Evolutionary conservation across 2,797 vertebrate species (phyloP).

Genomic region (Coccyzus lansbergi): DNA sequence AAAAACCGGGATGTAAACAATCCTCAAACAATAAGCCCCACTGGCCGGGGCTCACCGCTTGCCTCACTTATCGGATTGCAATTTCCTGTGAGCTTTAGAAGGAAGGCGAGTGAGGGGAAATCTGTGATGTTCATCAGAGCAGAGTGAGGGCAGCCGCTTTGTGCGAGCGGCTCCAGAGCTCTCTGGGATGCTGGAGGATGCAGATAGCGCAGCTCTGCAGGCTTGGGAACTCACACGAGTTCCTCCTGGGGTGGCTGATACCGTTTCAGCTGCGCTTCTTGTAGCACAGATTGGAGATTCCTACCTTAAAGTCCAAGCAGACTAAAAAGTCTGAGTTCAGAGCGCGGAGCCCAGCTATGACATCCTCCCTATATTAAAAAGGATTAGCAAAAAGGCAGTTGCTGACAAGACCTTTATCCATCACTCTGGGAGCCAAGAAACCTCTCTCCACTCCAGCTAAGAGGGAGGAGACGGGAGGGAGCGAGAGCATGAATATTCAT

Average conservation of each 20-base stretch:
- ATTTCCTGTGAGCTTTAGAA: slow-evolving; percentile 50
- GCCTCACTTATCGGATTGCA: neutral
- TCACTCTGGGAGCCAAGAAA: neutral
- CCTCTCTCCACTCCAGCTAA: neutral
- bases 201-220: neutral
- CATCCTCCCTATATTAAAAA: neutral
- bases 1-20: slow-evolving; percentile 48
- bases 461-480: neutral
- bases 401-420: slow-evolving; percentile 53
- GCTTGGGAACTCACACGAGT: rapidly evolving
- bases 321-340: neutral
- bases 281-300: neutral
- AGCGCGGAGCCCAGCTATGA: neutral
- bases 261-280: neutral
- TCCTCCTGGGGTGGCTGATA: neutral
- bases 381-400: slow-evolving; percentile 35
- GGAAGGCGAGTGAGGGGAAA: slow-evolving; percentile 18
- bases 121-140: slow-evolving; percentile 59
- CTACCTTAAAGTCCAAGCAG: neutral
- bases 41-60: neutral
- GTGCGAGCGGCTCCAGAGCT: neutral
- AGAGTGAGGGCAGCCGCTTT: neutral
- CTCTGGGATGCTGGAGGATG: neutral
- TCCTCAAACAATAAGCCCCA: slow-evolving; percentile 39
- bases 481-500: neutral